Conservation (phyloP, 2,113 vertebrate genomes). For the Bubalus kerabau region DNA sequence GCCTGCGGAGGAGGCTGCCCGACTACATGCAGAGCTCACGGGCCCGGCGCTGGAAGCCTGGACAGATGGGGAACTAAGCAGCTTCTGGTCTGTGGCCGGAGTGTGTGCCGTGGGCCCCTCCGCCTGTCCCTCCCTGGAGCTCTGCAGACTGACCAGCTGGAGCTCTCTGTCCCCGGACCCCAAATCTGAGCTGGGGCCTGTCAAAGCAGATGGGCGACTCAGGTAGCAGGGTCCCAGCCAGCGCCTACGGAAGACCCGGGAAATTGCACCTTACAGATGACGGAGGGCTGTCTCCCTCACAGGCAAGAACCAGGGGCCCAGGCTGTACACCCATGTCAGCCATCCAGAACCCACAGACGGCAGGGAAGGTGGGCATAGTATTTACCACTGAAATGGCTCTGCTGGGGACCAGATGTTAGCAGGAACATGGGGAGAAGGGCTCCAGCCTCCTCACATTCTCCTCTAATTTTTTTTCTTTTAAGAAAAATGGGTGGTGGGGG, state of each 20-base stretch:
- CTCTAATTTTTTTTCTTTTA: conserved; percentile 26
- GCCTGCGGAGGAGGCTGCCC: conserved; percentile 76
- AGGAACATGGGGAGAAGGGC: background rate
- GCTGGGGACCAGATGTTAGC: background rate
- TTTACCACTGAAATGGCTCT: background rate
- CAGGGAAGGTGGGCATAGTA: background rate
- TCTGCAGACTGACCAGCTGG: conserved; percentile 90
- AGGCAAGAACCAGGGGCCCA: background rate
- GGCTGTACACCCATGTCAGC: background rate
- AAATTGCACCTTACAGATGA: conserved; percentile 54
- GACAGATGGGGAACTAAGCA: conserved; percentile 83
- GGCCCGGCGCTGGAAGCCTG: conserved; percentile 89
- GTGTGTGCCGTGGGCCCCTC: conserved; percentile 83
- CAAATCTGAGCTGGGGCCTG: conserved; percentile 92
- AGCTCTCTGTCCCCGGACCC: conserved; percentile 95
- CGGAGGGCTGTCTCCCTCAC: background rate
- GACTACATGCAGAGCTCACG: conserved; percentile 79
- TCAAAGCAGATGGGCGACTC: conserved; percentile 92
- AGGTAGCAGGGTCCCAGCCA: conserved; percentile 88
- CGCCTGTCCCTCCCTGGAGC: conserved; percentile 81
- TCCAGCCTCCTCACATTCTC: background rate
- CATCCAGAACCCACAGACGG: background rate
- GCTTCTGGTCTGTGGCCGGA: conserved; percentile 87
- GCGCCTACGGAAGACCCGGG: conserved; percentile 12
- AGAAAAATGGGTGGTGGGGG: background rate